These are phyloP conservation scores for Drosophila orosa DNA, from an alignment of 1,140 invertebrate species.

Conservation along the genomic window DNA sequence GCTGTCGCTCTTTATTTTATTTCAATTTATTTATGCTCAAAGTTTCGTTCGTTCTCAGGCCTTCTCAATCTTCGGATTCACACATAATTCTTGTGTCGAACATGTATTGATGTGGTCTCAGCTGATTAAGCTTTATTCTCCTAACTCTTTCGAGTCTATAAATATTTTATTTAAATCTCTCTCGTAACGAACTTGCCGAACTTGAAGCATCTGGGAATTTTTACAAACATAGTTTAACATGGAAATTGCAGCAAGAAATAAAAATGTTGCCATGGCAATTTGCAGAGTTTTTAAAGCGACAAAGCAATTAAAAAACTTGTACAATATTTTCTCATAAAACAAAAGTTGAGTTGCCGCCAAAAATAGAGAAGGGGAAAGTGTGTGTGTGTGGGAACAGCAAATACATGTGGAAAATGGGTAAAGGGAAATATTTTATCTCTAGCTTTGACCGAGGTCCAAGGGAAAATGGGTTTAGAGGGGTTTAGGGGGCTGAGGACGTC, in stretches of 20 bases:
- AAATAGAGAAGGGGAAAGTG: not conserved
- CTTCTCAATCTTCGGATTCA: slow-evolving; percentile 46
- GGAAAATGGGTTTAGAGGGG: not conserved
- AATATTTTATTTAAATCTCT: slow-evolving; percentile 43
- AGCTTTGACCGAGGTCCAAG: not conserved
- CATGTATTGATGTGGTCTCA: slow-evolving; percentile 37
- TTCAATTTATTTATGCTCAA: slow-evolving; percentile 53
- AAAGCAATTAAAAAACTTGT: slow-evolving; percentile 67
- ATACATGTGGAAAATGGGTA: slow-evolving; percentile 6
- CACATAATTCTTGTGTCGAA: slow-evolving; percentile 73
- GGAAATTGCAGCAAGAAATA: slow-evolving; percentile 15
- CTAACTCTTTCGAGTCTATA: slow-evolving; percentile 30
- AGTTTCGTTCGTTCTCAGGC: slow-evolving; percentile 60
- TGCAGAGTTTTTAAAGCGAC: slow-evolving; percentile 36
- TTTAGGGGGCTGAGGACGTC: not conserved
- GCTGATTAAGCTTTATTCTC: slow-evolving; percentile 29
- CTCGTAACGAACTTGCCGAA: slow-evolving; percentile 8
- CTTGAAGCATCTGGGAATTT: slow-evolving; percentile 3
- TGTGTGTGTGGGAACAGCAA: slow-evolving; percentile 3
- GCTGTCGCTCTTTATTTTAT: slow-evolving; percentile 27
- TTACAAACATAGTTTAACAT: not conserved
- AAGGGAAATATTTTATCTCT: slow-evolving; percentile 1
- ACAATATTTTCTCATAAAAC: slow-evolving; percentile 72
- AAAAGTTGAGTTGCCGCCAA: slow-evolving; percentile 41
- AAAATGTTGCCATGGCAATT: slow-evolving; percentile 12